A percentile compares a stretch with the other conserved stretches of the same genome.
These are phyloP conservation scores for Yponomeuta cagnagella DNA, from an alignment of 2,888 invertebrate genomes.

Conservation along the genomic window DNA sequence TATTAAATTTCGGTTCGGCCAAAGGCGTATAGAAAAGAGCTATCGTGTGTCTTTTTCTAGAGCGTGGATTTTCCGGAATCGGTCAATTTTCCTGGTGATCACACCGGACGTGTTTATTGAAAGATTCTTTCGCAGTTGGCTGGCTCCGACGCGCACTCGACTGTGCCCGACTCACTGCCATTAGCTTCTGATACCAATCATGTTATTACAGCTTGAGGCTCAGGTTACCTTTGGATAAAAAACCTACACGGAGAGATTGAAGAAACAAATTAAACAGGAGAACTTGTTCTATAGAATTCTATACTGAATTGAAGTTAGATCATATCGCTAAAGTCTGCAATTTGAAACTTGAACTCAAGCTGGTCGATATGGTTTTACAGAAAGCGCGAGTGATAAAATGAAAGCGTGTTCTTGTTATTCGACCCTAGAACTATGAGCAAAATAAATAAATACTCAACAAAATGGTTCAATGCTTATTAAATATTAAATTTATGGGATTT, in stretches of 20 bases:
- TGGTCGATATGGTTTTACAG: background rate
- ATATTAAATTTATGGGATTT: too few relatives aligned
- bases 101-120: slow-evolving; percentile 66
- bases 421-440: too few relatives aligned
- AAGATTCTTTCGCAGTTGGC: slow-evolving; percentile 67
- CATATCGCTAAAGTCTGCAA: background rate
- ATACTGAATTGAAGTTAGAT: background rate
- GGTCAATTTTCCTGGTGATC: slow-evolving; percentile 72
- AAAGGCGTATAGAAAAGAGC: slow-evolving; percentile 60
- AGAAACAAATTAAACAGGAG: background rate
- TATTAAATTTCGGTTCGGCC: slow-evolving; percentile 70
- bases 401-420: background rate
- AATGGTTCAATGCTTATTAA: too few relatives aligned
- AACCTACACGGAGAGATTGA: too few relatives aligned
- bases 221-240: background rate
- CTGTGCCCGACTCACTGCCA: slow-evolving; percentile 37
- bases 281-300: background rate
- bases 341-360: background rate
- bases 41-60: slow-evolving; percentile 65
- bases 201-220: background rate
- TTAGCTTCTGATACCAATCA: slow-evolving; percentile 9
- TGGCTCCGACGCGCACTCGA: slow-evolving; percentile 41
- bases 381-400: background rate
- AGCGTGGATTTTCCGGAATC: slow-evolving; percentile 66
- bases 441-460: too few relatives aligned